phyloP scores from a whole-genome alignment of 1,140 invertebrate genomes.

The Drepana arcuata region DNA sequence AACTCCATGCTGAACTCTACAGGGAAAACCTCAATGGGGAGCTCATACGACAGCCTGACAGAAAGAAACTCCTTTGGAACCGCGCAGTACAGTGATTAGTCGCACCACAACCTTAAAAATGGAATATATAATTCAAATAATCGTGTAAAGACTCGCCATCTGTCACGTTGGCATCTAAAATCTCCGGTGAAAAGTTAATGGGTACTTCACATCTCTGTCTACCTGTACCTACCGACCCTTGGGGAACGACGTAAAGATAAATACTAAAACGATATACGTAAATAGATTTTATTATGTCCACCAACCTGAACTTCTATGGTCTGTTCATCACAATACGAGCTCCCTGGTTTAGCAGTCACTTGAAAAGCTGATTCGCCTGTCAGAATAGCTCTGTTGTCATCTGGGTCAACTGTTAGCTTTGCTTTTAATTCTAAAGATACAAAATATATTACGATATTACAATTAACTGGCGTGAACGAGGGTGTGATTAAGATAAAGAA shows the following conservation, averaged over 20 bases:
- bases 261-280: too few species aligned
- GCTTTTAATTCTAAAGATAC: constrained; percentile 34
- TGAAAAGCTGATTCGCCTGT: constrained; percentile 30
- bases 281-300: constrained; percentile 4
- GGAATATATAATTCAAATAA: too few species aligned
- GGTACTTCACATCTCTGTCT: not conserved
- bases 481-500: not conserved
- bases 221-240: not conserved
- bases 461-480: constrained; percentile 5
- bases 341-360: constrained; percentile 26
- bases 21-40: too few species aligned
- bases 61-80: too few species aligned
- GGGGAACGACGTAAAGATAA: not conserved
- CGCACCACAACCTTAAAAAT: too few species aligned
- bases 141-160: not conserved
- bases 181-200: not conserved
- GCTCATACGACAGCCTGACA: too few species aligned
- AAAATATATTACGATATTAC: not conserved
- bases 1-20: too few species aligned
- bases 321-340: constrained; percentile 38
- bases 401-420: constrained; percentile 33
- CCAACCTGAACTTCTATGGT: constrained; percentile 39
- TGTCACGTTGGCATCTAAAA: not conserved
- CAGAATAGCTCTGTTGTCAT: constrained; percentile 33
- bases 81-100: too few species aligned